A percentile compares a stretch with the other conserved stretches of the same genome.
These are phyloP conservation scores for Aplochiton taeniatus DNA, from an alignment of 2,797 vertebrate species.

Conservation along the genomic window DNA sequence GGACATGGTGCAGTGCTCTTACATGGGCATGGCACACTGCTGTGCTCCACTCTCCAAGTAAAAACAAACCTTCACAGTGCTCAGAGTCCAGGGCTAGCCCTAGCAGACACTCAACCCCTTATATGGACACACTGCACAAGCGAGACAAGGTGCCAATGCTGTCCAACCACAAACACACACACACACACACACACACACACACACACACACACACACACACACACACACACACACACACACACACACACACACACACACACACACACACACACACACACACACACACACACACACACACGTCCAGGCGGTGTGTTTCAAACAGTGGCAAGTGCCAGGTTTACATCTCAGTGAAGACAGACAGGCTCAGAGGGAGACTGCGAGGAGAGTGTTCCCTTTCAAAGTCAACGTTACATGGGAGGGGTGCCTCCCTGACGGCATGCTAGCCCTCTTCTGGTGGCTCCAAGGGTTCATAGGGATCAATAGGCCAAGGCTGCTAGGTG, in stretches of 20 bases:
- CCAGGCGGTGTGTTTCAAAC: not conserved
- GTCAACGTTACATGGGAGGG: not conserved
- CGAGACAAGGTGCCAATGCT: slow-evolving; percentile 62
- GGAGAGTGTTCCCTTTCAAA: not conserved
- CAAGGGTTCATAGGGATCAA: not conserved
- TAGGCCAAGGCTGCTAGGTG: not conserved
- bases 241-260: slow-evolving; percentile 9
- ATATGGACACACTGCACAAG: slow-evolving; percentile 63
- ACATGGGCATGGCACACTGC: slow-evolving; percentile 70
- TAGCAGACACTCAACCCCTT: slow-evolving; percentile 62
- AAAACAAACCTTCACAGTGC: slow-evolving; percentile 31
- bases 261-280: not conserved
- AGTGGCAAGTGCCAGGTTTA: not conserved
- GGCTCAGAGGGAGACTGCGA: too few species aligned
- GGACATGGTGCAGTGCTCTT: slow-evolving; percentile 53
- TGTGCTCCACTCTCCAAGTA: slow-evolving; percentile 45
- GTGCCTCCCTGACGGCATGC: not conserved
- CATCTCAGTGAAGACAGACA: not conserved
- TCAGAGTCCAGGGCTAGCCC: slow-evolving; percentile 55
- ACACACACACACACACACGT: not conserved
- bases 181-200: slow-evolving; percentile 31
- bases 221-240: slow-evolving; percentile 15
- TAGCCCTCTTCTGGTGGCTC: not conserved
- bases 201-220: slow-evolving; percentile 10
- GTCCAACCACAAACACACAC: slow-evolving; percentile 2